Conservation (phyloP, 1,140 invertebrate species). For the Pissodes strobi region DNA sequence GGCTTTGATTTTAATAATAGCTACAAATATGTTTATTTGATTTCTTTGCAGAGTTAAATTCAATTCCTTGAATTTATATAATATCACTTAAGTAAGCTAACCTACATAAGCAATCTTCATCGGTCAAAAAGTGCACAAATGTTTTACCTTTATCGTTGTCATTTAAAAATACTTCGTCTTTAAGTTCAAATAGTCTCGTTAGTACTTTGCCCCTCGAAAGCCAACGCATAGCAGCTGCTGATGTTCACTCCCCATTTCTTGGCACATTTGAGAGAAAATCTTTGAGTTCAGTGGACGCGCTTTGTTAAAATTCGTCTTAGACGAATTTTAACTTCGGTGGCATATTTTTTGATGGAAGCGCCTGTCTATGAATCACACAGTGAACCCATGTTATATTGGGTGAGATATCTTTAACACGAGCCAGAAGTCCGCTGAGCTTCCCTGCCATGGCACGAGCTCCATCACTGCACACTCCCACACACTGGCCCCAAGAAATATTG, state of each 20-base stretch:
- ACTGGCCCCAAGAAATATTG: conserved; percentile 41
- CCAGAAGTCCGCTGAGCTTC: conserved; percentile 47
- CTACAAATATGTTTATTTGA: no score
- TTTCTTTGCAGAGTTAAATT: no score
- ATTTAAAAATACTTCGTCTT: no score
- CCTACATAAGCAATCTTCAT: no score
- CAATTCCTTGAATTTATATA: no score
- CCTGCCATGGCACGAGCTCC: conserved; percentile 52
- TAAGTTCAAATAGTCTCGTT: conserved; percentile 2
- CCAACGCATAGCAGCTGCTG: conserved; percentile 28
- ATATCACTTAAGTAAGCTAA: no score
- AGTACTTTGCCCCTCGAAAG: conserved; percentile 1
- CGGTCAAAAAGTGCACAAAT: no score
- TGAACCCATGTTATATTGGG: conserved; percentile 46
- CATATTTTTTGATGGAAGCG: conserved; percentile 38
- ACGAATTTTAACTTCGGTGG: conserved; percentile 28
- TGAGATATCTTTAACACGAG: conserved; percentile 41
- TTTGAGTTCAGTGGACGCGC: conserved; percentile 42
- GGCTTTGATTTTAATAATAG: no score
- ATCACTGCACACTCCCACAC: conserved; percentile 52
- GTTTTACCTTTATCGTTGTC: no score
- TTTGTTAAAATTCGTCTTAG: conserved; percentile 49
- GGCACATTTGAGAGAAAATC: conserved; percentile 43
- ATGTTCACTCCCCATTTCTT: conserved; percentile 42
- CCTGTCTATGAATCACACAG: conserved; percentile 50